These are phyloP conservation scores for Hydrolagus colliei DNA, from an alignment of 2,797 vertebrate genomes.

Conservation along the genomic window DNA sequence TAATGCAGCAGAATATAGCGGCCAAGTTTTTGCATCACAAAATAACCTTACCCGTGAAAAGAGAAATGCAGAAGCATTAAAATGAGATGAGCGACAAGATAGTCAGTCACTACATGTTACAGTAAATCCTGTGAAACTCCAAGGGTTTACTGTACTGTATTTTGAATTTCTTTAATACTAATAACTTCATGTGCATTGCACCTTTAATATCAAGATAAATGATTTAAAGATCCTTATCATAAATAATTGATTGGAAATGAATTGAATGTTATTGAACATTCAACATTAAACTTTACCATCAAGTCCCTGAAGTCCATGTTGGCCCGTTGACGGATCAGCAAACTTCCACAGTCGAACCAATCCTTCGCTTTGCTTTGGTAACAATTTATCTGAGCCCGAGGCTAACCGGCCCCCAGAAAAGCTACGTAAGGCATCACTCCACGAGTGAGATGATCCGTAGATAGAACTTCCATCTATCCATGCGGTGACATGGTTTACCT, in stretches of 20 bases:
- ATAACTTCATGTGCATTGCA: too few species aligned
- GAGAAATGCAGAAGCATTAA: too few species aligned
- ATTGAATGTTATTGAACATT: too few species aligned
- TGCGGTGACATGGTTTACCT: conserved; percentile 78
- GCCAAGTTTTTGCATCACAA: neutral
- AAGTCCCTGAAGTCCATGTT: conserved; percentile 56
- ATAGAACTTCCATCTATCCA: conserved; percentile 97
- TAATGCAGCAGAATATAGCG: neutral
- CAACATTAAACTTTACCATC: conserved; percentile 57
- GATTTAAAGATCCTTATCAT: too few species aligned
- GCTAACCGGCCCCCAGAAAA: conserved; percentile 70
- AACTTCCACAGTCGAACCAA: conserved; percentile 74
- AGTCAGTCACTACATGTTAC: too few species aligned
- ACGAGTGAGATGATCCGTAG: conserved; percentile 79
- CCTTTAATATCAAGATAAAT: too few species aligned
- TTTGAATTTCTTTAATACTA: too few species aligned
- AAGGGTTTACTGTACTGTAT: too few species aligned
- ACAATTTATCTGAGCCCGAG: conserved; percentile 45
- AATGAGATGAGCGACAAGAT: too few species aligned
- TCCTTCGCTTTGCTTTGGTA: conserved; percentile 55
- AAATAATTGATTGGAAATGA: too few species aligned
- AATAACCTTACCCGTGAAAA: too few species aligned
- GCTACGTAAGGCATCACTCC: conserved; percentile 78
- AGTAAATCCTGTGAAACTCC: too few species aligned
- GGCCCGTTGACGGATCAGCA: conserved; percentile 67